phyloP scores from a whole-genome alignment of 2,797 vertebrate genomes.

The Phalloptychus januarius region DNA sequence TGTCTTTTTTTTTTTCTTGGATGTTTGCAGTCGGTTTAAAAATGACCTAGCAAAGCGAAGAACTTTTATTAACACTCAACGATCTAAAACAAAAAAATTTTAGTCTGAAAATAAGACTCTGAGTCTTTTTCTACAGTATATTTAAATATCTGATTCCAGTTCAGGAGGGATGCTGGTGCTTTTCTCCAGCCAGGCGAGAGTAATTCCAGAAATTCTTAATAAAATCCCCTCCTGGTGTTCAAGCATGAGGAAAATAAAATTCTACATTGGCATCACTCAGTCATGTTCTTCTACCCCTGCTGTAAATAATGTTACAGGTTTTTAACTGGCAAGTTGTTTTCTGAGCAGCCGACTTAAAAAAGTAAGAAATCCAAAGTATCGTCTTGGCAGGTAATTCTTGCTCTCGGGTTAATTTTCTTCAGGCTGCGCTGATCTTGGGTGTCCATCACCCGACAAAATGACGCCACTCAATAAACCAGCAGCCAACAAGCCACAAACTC shows the following conservation, averaged over 20 bases:
- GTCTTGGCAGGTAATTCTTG: slow-evolving; percentile 20
- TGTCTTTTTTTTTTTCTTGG: neutral
- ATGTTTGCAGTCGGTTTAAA: neutral
- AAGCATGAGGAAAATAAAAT: neutral
- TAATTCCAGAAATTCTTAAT: neutral
- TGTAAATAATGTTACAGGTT: slow-evolving; percentile 24
- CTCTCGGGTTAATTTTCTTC: slow-evolving; percentile 49
- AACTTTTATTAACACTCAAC: neutral
- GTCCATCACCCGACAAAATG: slow-evolving; percentile 54
- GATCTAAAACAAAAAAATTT: neutral
- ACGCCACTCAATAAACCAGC: slow-evolving; percentile 56
- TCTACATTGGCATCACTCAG: neutral
- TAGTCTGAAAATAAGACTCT: neutral
- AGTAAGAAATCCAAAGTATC: neutral
- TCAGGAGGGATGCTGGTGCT: too few species aligned
- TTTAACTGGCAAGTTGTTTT: slow-evolving; percentile 10
- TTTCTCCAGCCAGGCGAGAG: too few species aligned
- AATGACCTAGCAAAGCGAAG: neutral
- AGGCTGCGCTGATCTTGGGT: slow-evolving; percentile 43
- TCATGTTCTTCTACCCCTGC: neutral
- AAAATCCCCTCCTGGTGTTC: neutral
- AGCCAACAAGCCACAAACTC: slow-evolving; percentile 60
- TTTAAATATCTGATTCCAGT: neutral
- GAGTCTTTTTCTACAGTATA: neutral
- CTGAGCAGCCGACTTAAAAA: slow-evolving; percentile 30